Percentiles rank a stretch among this genome's conserved stretches.
Evolutionary conservation across 2,113 vertebrate genomes (phyloP).

Genomic region (Prolemur simus): DNA sequence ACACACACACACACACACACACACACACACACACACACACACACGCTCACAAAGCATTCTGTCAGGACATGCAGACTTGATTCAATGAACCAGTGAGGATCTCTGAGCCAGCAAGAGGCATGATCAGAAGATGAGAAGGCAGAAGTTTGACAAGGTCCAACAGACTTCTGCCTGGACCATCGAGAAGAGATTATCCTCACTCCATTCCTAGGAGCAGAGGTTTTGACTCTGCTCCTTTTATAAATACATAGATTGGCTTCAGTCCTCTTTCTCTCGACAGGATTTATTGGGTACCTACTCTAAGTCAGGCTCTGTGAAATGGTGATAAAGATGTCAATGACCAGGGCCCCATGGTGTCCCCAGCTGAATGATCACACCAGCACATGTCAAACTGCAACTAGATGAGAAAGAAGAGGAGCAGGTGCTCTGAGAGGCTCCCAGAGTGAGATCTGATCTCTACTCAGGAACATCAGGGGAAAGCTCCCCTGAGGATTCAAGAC

Average conservation of each 20-base stretch:
- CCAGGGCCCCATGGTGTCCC: not conserved
- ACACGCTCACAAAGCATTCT: not conserved
- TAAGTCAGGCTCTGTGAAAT: not conserved
- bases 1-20: not conserved
- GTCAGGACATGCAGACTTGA: not conserved
- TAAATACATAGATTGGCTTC: not conserved
- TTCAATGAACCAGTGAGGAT: not conserved
- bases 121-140: not conserved
- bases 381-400: no score
- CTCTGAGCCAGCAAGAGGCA: not conserved
- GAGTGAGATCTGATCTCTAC: not conserved
- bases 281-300: not conserved
- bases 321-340: not conserved
- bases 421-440: not conserved
- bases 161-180: not conserved
- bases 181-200: not conserved
- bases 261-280: not conserved
- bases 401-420: no score
- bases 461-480: not conserved
- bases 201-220: not conserved
- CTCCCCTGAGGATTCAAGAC: not conserved
- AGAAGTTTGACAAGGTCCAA: no score
- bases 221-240: not conserved
- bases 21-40: not conserved
- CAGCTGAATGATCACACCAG: not conserved